Evolutionary conservation across 2,888 invertebrate species (phyloP).

Genomic region (Cephus spinipes): DNA sequence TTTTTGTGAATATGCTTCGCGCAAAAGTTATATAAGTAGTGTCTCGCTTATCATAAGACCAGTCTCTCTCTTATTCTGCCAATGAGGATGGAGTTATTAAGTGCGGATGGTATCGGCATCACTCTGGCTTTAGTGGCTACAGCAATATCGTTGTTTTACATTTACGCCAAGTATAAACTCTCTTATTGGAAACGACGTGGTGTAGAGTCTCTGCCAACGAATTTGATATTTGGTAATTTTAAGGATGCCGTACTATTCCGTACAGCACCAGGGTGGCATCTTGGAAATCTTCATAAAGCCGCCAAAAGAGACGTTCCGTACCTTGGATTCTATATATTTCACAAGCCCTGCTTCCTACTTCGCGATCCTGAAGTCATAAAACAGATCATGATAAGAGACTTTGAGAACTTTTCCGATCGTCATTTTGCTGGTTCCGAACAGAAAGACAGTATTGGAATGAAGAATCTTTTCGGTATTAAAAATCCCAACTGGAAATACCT

Average conservation of each 20-base stretch:
- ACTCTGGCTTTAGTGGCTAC: conserved; percentile 26
- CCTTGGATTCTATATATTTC: conserved; percentile 68
- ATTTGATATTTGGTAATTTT: conserved; percentile 56
- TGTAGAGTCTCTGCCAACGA: conserved; percentile 44
- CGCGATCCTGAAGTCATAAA: conserved; percentile 68
- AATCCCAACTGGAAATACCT: conserved; percentile 70
- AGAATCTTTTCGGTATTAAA: conserved; percentile 65
- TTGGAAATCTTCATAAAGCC: conserved; percentile 46
- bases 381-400: conserved; percentile 67
- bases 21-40: background rate
- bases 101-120: conserved; percentile 6
- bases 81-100: background rate
- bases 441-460: conserved; percentile 64
- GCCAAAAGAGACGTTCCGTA: conserved; percentile 47
- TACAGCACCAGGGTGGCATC: conserved; percentile 52
- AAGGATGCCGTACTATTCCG: conserved; percentile 52
- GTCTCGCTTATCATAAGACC: background rate
- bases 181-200: conserved; percentile 55
- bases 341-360: conserved; percentile 67
- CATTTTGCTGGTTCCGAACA: conserved; percentile 62
- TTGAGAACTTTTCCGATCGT: conserved; percentile 67
- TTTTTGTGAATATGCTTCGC: background rate
- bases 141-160: conserved; percentile 21
- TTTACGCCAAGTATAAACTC: conserved; percentile 47
- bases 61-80: background rate